These are phyloP conservation scores for Pecten maximus DNA, from an alignment of 2,888 invertebrate genomes.

Conservation along the genomic window DNA sequence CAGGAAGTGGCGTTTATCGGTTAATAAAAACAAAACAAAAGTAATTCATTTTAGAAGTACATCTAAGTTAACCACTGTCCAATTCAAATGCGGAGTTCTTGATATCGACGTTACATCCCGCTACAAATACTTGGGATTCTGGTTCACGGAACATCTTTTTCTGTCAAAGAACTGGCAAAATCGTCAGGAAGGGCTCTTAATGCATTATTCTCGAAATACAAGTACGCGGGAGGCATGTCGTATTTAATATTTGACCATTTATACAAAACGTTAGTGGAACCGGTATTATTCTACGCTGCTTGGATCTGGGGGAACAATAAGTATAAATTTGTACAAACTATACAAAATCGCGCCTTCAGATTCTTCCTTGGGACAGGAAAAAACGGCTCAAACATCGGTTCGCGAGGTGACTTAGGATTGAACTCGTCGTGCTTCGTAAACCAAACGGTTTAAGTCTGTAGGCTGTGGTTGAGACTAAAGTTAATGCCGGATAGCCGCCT, in stretches of 20 bases:
- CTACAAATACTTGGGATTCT: background rate
- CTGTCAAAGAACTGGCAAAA: background rate
- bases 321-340: background rate
- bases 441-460: too few relatives aligned
- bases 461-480: too few relatives aligned
- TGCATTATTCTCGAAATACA: background rate
- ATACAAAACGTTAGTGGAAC: background rate
- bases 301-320: background rate
- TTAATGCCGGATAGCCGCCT: too few relatives aligned
- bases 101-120: too few relatives aligned
- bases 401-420: too few relatives aligned
- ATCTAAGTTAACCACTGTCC: background rate
- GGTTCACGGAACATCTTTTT: constrained; percentile 11
- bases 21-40: constrained; percentile 35
- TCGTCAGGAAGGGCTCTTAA: background rate
- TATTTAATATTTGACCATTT: background rate
- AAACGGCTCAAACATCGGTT: too few relatives aligned
- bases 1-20: constrained; percentile 35
- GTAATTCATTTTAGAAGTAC: background rate
- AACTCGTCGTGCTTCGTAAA: too few relatives aligned
- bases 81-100: background rate
- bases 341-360: background rate
- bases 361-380: background rate
- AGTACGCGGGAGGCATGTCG: background rate
- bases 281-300: background rate